Conservation (phyloP, 2,113 vertebrate genomes). For the Burhinus oedicnemus region DNA sequence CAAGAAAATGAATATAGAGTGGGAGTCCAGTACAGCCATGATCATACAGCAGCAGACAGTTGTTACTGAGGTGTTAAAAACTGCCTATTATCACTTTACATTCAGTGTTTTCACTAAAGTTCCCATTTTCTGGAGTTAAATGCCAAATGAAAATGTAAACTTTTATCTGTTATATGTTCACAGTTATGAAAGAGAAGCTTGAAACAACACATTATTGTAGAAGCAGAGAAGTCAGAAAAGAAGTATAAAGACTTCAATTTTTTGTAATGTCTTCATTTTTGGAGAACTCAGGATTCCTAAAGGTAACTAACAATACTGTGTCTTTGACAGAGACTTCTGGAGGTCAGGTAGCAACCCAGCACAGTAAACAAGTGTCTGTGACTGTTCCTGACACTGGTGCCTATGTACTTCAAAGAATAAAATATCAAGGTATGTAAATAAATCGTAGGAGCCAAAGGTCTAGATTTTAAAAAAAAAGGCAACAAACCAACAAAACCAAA, state of each 20-base stretch:
- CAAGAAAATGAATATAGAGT: not conserved
- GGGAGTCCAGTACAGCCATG: not conserved
- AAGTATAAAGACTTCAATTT: not conserved
- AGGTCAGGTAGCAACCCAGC: not conserved
- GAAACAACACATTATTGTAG: not conserved
- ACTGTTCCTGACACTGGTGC: not conserved
- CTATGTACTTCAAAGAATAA: conserved; percentile 9
- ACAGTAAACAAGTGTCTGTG: not conserved
- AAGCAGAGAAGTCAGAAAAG: not conserved
- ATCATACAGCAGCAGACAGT: not conserved
- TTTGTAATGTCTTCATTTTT: not conserved
- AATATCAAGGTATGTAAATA: conserved; percentile 36
- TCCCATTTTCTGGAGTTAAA: not conserved
- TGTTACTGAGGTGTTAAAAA: not conserved
- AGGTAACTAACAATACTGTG: not conserved
- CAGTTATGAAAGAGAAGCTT: not conserved
- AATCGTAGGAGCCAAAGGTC: not conserved
- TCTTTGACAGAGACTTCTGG: not conserved
- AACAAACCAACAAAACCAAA: not conserved
- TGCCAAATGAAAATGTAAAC: not conserved
- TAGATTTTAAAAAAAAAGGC: not conserved
- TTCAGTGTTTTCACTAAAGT: not conserved
- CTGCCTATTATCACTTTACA: not conserved
- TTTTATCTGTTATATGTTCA: not conserved
- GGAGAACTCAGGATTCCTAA: not conserved